Evolutionary conservation across 1,140 invertebrate species (phyloP), one percentile per base, ranked within the genome.

Genomic region (Drosophila tsacasi): DNA sequence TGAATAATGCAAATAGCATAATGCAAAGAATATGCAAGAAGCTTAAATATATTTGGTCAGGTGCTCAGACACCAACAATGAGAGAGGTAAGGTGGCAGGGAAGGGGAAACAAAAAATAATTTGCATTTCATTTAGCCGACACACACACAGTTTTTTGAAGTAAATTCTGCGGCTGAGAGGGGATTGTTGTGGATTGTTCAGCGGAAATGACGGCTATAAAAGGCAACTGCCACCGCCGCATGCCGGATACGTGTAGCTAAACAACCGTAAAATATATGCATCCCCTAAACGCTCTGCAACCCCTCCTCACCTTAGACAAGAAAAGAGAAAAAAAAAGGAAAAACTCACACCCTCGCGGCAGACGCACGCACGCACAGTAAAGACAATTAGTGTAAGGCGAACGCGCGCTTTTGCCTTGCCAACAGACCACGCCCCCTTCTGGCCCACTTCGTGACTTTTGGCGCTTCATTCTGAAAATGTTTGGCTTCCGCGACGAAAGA

Each of bases 231-330:
- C 77, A 87, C 84, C 83, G 83, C 80, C 77, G 68, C 80, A 84
- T 73, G 69, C 37, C 44, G 69, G 44, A 61, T 83, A 87, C 83
- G 84, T 83, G 83, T 78, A 65, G 84, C 85, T 84, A 87, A 89
- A 87, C 84, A 87, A 77, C 85, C 84, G 81, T 89, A 81, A 87
- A 87, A 84, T 89, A 79, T 87, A 87, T 87, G 84, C 84, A 89
- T 40, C 60, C 66, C 52, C 68, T 52, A 57, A 55, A 49, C 21
- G 23, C 27, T 44, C 27, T 19, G 25, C 67, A 59, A 27, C 23
- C 40, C 23, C 27, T 23, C 30, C 61, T n/a, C 59, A 40, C 35
- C 39, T 73, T 15, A 8, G 40, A 35, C 58, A 35, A n/a, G 23
- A n/a, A 65, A 23, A 3, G 15, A 15, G 15, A 4, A 27, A 50